Evolutionary conservation across 1,140 invertebrate genomes (phyloP), one percentile per base, ranked within the genome.

Genomic region (Ceratosolen solmsi): DNA sequence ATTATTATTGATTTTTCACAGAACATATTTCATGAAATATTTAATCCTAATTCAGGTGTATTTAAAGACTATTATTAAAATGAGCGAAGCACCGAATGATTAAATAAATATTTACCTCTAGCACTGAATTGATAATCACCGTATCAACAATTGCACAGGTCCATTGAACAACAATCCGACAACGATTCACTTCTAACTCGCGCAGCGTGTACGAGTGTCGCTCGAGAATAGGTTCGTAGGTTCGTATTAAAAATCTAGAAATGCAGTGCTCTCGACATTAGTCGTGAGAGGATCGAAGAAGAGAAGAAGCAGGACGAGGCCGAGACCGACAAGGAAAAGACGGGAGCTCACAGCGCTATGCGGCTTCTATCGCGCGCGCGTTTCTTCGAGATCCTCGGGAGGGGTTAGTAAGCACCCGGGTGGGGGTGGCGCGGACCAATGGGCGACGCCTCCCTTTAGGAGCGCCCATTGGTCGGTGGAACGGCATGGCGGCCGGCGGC

Each of bases 341-440:
- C 65, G 46, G n/a, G 68, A n/a, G 0, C 36, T 70, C 60, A 63
- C 1, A 41, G 27, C 27, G 8, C 22, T 38, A 15, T 58, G 63
- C 13, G 36, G 9, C 9, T 22, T 13, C 41, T 25, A 9, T 25
- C 27, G 0, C 20, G 22, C 63, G 46, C 46, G 33, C 20, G 49
- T 33, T 70, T 49, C 75, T 20, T 30, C 3, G 8, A 20, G 51
- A n/a, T n/a, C n/a, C 41, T 38, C 51, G 46, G 77, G 30, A 38
- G 49, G 49, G 72, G 58, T 56, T 65, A 25, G 38, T 11, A n/a
- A 8, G 11, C 8, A 36, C 51, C 22, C 22, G 20, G 30, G 79
- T 51, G 70, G 79, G 71, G n/a, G 70, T 65, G 25, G 0, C 17
- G 25, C 22, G 3, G 22, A 17, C 79, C 72, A 81, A 81, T 81